Conservation (phyloP, 2,113 vertebrate genomes). For the Suncus etruscus region DNA sequence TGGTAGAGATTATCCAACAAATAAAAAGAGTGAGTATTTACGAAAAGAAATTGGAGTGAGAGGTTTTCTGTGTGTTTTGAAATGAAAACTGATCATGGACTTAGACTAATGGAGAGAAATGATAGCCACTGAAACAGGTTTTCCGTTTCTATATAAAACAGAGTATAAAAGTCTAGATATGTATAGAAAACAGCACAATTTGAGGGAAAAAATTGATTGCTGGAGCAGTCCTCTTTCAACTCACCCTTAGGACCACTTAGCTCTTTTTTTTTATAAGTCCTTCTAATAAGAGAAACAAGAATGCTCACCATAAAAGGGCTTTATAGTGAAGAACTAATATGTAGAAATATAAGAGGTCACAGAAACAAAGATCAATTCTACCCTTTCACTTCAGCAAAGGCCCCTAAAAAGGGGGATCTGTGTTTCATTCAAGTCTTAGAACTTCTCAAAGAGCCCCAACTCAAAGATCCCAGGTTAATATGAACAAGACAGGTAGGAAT, state of each 20-base stretch:
- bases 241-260: background rate
- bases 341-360: background rate
- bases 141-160: background rate
- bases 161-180: too few relatives aligned
- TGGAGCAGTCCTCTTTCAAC: background rate
- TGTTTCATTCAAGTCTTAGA: background rate
- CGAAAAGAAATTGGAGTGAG: background rate
- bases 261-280: background rate
- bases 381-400: background rate
- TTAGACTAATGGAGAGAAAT: background rate
- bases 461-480: background rate
- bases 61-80: constrained; percentile 4
- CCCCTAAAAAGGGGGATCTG: background rate
- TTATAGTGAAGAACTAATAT: background rate
- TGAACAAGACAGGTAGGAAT: fast-evolving
- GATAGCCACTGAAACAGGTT: too few relatives aligned
- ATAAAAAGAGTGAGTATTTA: background rate
- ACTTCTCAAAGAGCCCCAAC: background rate
- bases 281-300: background rate
- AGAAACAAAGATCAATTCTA: background rate
- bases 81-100: background rate
- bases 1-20: background rate
- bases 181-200: too few relatives aligned
- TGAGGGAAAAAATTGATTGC: background rate
- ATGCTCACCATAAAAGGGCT: background rate